Evolutionary conservation across 2,113 vertebrate species (phyloP), one percentile per base, ranked within the genome.

Genomic region (Mandrillus leucophaeus): DNA sequence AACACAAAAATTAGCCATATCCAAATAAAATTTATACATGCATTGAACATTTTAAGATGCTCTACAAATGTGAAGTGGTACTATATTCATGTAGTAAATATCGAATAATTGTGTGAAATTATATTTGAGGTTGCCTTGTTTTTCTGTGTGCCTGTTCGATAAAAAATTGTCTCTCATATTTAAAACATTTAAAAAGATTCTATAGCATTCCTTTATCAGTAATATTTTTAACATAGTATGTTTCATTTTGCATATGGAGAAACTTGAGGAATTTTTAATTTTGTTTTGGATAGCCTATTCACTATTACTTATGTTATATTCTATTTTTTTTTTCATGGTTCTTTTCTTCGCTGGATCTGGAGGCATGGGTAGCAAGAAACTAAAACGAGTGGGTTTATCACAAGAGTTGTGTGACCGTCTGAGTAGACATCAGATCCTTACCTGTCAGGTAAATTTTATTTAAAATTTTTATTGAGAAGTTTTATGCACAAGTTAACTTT

Each of bases 351-450:
- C 76, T 80, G 97, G 92, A 22, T 66, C 83, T 93, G 30, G 45
- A 88, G 25, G 30, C 50, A 99, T 99, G 99, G 97, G 99, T 93
- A 95, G 96, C 95, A 99, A 98, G 98, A 99, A 99, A 90, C 95
- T 99, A 45, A 98, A 98, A 97, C 98, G 99, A 98, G 98, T 98
- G 68, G 98, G 96, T 23, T 97, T 99, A 79, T 97, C 99, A 75
- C 97, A 98, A 59, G 99, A 99, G 38, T 90, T 99, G 7, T 99
- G 99, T 98, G 99, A 99, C 48, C 98, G 98, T 87, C 92, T 99
- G 84, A 98, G 97, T 90, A 99, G 98, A 78, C 97, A 99, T 97
- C 99, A 99, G 75, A 98, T 99, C 84, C 97, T 98, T 92, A 99
- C 98, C 38, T 99, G 99, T 96, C 98, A 98, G 99, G 99, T 99